Conservation (phyloP, 2,888 invertebrate species). For the Sialis lutaria region DNA sequence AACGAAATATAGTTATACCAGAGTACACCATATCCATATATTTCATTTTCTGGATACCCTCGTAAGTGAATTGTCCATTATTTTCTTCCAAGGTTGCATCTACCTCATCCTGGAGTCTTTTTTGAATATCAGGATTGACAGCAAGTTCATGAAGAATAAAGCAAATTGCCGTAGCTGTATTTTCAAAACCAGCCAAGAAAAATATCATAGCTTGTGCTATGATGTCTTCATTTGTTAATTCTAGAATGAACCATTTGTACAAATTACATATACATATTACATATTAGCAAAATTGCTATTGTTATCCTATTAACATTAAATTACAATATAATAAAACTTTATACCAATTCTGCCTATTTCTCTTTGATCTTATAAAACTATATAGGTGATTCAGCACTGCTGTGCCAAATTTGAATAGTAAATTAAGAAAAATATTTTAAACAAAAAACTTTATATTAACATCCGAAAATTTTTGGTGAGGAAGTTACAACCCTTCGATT, state of each 20-base stretch:
- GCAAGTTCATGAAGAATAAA: slow-evolving; percentile 28
- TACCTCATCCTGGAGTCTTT: slow-evolving; percentile 21
- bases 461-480: too few species aligned
- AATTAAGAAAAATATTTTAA: too few species aligned
- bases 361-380: too few species aligned
- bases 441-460: too few species aligned
- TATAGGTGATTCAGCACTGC: too few species aligned
- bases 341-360: too few species aligned
- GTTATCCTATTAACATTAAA: too few species aligned
- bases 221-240: slow-evolving; percentile 26
- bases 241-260: slow-evolving; percentile 15
- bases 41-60: slow-evolving; percentile 19
- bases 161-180: slow-evolving; percentile 23
- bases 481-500: too few species aligned
- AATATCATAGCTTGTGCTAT: slow-evolving; percentile 29
- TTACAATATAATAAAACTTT: too few species aligned
- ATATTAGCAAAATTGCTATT: too few species aligned
- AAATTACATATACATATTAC: too few species aligned
- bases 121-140: slow-evolving; percentile 25
- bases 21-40: slow-evolving; percentile 24
- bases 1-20: not conserved
- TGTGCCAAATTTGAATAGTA: too few species aligned
- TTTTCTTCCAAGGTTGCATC: slow-evolving; percentile 14
- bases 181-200: slow-evolving; percentile 31
- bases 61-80: slow-evolving; percentile 18